Evolutionary conservation across 2,113 vertebrate genomes (phyloP).

Genomic region (Trachemys scripta): DNA sequence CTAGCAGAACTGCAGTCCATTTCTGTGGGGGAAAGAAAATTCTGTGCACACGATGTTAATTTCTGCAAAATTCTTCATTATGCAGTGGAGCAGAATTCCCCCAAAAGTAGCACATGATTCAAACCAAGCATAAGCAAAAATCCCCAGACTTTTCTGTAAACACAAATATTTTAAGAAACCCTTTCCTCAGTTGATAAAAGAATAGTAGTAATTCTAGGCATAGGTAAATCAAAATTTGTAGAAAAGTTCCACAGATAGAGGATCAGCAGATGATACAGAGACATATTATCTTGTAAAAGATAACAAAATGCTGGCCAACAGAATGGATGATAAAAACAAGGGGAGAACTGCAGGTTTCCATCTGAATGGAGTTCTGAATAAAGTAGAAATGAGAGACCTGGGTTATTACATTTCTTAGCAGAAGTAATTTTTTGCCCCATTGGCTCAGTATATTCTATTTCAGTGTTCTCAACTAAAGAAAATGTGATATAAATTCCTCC

Average conservation of each 20-base stretch:
- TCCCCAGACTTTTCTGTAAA: neutral
- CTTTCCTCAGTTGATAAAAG: neutral
- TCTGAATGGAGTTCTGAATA: conserved; percentile 24
- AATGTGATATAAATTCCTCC: neutral
- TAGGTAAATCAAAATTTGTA: neutral
- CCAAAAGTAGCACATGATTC: neutral
- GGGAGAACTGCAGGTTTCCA: conserved; percentile 18
- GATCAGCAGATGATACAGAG: neutral
- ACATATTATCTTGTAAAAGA: neutral
- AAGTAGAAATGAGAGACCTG: conserved; percentile 5
- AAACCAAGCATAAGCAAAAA: neutral
- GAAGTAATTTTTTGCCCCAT: conserved; percentile 66
- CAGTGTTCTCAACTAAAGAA: conserved; percentile 14
- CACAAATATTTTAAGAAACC: neutral
- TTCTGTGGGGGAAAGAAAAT: no score
- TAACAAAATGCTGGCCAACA: neutral
- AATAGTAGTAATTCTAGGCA: neutral
- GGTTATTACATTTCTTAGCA: conserved; percentile 35
- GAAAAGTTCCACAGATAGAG: neutral
- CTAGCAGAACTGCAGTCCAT: no score
- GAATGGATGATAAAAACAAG: neutral
- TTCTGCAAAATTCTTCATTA: no score
- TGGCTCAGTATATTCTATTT: conserved; percentile 51
- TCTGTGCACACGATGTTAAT: no score
- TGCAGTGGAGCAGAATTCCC: no score